Evolutionary conservation across 1,140 invertebrate species (phyloP).

Genomic region (Diabrotica undecimpunctata): DNA sequence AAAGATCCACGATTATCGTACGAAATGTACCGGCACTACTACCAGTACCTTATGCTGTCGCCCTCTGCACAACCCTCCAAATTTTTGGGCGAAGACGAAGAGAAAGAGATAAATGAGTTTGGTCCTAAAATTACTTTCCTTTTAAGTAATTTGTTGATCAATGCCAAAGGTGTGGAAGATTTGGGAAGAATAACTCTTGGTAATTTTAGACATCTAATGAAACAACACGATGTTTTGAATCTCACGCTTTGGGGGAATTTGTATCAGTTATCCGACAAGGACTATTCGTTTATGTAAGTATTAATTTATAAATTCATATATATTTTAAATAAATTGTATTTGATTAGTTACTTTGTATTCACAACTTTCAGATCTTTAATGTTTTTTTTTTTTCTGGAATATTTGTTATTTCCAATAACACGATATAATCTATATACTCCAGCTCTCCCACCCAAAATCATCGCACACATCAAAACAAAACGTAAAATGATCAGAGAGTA

Average conservation of each 20-base stretch:
- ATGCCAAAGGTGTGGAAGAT: slow-evolving; percentile 1
- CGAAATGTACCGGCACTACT: slow-evolving; percentile 26
- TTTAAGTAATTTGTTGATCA: slow-evolving; percentile 29
- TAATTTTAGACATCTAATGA: slow-evolving; percentile 33
- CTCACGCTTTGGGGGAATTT: slow-evolving; percentile 40
- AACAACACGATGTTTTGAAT: slow-evolving; percentile 34
- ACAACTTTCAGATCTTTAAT: too few relatives aligned
- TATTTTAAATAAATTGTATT: too few relatives aligned
- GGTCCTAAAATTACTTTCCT: slow-evolving; percentile 28
- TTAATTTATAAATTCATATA: background rate
- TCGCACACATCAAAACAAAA: too few relatives aligned
- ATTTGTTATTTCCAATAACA: too few relatives aligned
- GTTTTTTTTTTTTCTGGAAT: too few relatives aligned
- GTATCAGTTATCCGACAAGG: slow-evolving; percentile 29
- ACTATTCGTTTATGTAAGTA: slow-evolving; percentile 39
- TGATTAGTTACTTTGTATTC: too few relatives aligned
- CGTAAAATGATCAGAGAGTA: too few relatives aligned
- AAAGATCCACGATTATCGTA: slow-evolving; percentile 26
- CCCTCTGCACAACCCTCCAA: slow-evolving; percentile 17
- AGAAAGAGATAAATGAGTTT: slow-evolving; percentile 19
- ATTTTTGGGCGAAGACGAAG: slow-evolving; percentile 23
- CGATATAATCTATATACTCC: too few relatives aligned
- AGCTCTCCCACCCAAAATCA: too few relatives aligned
- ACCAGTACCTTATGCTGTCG: slow-evolving; percentile 25
- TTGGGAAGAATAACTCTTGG: slow-evolving; percentile 26